Conservation (phyloP, 1,140 invertebrate genomes). For the Matsumurasca onukii region DNA sequence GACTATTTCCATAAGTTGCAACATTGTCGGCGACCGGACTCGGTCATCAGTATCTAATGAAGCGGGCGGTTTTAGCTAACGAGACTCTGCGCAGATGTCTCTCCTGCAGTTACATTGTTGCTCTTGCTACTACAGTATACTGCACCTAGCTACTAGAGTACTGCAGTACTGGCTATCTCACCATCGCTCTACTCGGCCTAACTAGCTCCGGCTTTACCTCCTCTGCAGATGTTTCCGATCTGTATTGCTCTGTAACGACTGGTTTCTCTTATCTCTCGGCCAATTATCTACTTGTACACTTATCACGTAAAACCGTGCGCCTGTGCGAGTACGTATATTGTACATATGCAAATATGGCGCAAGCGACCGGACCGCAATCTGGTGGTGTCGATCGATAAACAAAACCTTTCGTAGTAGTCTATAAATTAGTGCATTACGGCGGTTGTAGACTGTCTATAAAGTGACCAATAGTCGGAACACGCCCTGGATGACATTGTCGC, state of each 20-base stretch:
- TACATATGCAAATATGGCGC: constrained; percentile 13
- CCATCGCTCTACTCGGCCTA: too few species aligned
- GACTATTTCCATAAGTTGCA: too few species aligned
- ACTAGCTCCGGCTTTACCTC: too few species aligned
- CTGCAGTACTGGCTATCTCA: too few species aligned
- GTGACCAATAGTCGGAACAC: constrained; percentile 19
- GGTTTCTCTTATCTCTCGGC: not conserved
- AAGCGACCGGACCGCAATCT: not conserved
- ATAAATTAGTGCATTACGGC: constrained; percentile 12
- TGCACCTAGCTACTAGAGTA: too few species aligned
- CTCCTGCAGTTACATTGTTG: too few species aligned
- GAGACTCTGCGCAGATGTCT: too few species aligned
- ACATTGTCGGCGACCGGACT: too few species aligned
- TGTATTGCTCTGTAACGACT: not conserved
- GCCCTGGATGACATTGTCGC: constrained; percentile 14
- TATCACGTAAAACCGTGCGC: constrained; percentile 10
- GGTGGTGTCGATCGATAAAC: not conserved
- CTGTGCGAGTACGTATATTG: not conserved
- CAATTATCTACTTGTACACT: not conserved
- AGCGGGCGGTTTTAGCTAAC: too few species aligned
- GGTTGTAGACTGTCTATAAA: constrained; percentile 13
- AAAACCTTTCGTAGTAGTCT: not conserved
- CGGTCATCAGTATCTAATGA: too few species aligned
- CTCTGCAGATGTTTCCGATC: too few species aligned
- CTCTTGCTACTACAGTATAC: too few species aligned